A percentile compares a stretch with the other conserved stretches of the same genome.
Evolutionary conservation across 2,113 vertebrate species (phyloP).

Genomic region (Equus quagga): DNA sequence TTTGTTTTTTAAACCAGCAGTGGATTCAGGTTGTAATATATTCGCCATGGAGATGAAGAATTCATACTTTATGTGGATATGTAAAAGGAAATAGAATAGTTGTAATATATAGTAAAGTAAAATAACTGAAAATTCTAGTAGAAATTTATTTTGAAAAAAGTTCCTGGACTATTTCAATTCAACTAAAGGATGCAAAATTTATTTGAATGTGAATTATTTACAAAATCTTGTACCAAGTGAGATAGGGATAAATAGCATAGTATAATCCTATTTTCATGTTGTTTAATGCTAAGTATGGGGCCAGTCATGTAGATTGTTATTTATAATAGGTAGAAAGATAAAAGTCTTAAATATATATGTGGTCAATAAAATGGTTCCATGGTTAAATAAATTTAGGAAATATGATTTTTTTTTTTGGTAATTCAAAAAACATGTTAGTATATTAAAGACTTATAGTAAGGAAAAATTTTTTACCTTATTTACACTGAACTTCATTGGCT

Average conservation of each 20-base stretch:
- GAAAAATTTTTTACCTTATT: background rate
- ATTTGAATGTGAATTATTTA: constrained; percentile 10
- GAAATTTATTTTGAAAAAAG: background rate
- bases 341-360: background rate
- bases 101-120: background rate
- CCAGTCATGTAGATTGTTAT: background rate
- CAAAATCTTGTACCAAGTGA: background rate
- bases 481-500: background rate
- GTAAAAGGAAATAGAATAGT: background rate
- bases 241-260: background rate
- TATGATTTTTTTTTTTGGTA: background rate
- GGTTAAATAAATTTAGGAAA: background rate
- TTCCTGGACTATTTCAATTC: background rate
- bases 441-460: background rate
- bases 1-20: background rate
- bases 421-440: background rate
- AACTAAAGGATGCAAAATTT: background rate
- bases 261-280: background rate
- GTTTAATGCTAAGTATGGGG: background rate
- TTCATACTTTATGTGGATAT: background rate
- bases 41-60: background rate
- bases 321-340: background rate
- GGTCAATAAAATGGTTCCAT: background rate
- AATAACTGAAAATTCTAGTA: background rate
- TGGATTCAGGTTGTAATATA: background rate